Percentiles rank a stretch among this genome's conserved stretches.
These are phyloP conservation scores for Meriones unguiculatus DNA, from an alignment of 2,113 vertebrate species.

Conservation along the genomic window DNA sequence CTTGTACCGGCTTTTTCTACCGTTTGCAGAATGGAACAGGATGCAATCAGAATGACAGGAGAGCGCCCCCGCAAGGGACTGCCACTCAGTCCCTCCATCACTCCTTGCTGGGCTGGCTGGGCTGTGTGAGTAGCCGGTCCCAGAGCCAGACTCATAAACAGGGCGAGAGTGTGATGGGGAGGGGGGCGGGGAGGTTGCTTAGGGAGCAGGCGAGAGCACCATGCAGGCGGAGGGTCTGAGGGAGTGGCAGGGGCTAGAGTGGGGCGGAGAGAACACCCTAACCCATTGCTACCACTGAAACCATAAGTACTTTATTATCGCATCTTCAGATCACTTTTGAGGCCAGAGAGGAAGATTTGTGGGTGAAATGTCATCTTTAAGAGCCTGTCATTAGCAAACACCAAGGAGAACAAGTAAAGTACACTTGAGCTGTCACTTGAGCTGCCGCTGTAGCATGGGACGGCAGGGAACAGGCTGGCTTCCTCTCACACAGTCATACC, in stretches of 20 bases:
- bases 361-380: not conserved
- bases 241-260: not conserved
- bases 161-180: too few relatives aligned
- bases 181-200: too few relatives aligned
- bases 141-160: not conserved
- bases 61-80: not conserved
- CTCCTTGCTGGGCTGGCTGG: not conserved
- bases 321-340: not conserved
- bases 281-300: not conserved
- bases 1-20: not conserved
- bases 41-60: not conserved
- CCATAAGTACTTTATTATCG: not conserved
- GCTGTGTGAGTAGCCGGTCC: not conserved
- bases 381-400: not conserved
- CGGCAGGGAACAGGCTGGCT: fast-evolving
- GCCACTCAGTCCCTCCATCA: not conserved
- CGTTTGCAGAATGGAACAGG: not conserved
- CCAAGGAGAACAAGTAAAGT: fast-evolving
- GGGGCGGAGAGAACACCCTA: not conserved
- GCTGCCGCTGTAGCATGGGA: fast-evolving
- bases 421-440: fast-evolving
- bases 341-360: not conserved
- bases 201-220: too few relatives aligned
- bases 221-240: too few relatives aligned
- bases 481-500: too few relatives aligned